These are phyloP conservation scores for Drosophila subquinaria DNA, from an alignment of 2,888 invertebrate species.

Conservation along the genomic window DNA sequence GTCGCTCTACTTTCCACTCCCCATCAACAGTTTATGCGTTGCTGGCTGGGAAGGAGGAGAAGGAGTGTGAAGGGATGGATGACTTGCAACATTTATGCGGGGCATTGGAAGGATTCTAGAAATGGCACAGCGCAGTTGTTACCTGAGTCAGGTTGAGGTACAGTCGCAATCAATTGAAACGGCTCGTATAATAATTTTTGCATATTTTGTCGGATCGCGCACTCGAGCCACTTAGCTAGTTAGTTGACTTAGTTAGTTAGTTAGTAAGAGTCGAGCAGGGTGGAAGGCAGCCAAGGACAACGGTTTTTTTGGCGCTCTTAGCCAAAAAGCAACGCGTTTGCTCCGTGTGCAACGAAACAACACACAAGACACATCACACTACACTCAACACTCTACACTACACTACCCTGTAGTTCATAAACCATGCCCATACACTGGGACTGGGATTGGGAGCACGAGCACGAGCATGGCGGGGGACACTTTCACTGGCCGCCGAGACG, in stretches of 20 bases:
- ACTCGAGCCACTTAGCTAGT: conserved; percentile 27
- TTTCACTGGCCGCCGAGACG: conserved; percentile 70
- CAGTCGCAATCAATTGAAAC: conserved; percentile 30
- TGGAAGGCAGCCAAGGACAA: conserved; percentile 75
- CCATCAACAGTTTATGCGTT: conserved; percentile 31
- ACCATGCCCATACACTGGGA: conserved; percentile 80
- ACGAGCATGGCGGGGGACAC: conserved; percentile 70
- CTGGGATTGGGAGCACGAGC: conserved; percentile 78
- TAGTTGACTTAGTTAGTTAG: conserved; percentile 57
- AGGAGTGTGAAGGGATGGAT: not conserved
- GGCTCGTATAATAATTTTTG: conserved; percentile 32
- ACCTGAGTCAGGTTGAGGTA: conserved; percentile 46
- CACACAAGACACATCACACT: conserved; percentile 10
- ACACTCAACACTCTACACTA: conserved; percentile 23
- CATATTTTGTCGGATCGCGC: conserved; percentile 19
- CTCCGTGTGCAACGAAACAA: conserved; percentile 73
- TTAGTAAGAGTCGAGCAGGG: conserved; percentile 74
- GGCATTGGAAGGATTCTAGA: conserved; percentile 45
- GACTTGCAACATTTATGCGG: conserved; percentile 43
- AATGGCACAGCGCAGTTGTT: conserved; percentile 53
- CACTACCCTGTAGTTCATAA: conserved; percentile 14
- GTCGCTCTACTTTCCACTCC: conserved; percentile 36
- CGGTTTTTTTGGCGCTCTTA: conserved; percentile 80
- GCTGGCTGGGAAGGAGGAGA: not conserved
- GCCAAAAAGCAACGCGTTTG: conserved; percentile 82